phyloP scores from a whole-genome alignment of 2,113 vertebrate species.

The Sinocyclocheilus anophthalmus region DNA sequence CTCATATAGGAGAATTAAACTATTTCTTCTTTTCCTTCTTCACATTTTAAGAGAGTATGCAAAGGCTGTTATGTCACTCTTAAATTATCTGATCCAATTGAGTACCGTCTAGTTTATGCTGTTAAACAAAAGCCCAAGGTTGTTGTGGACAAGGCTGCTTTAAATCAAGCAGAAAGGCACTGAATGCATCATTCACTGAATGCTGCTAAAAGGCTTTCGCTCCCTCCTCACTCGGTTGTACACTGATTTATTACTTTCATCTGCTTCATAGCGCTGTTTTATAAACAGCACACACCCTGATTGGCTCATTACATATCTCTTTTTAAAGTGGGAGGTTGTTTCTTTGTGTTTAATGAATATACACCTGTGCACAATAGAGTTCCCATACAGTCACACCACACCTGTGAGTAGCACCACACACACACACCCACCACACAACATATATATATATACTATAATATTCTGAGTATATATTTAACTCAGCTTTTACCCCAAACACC shows the following conservation, averaged over 20 bases:
- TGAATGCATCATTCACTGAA: slow-evolving; percentile 20
- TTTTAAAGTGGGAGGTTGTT: neutral
- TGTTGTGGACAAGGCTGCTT: slow-evolving; percentile 15
- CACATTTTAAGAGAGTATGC: neutral
- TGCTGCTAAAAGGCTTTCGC: slow-evolving; percentile 3
- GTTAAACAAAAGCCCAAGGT: slow-evolving; percentile 7
- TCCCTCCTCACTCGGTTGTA: neutral
- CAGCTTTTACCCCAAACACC: no score
- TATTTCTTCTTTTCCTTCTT: neutral
- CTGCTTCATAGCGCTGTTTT: neutral
- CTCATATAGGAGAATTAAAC: neutral
- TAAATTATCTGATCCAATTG: slow-evolving; percentile 23
- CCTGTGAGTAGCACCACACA: no score
- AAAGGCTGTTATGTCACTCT: slow-evolving; percentile 1
- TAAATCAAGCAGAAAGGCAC: slow-evolving; percentile 13
- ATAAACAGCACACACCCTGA: neutral
- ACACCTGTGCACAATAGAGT: neutral
- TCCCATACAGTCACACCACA: no score
- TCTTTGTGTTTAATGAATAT: slow-evolving; percentile 36
- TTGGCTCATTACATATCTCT: slow-evolving; percentile 35
- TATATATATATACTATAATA: no score
- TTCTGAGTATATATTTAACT: no score
- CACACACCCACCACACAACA: no score
- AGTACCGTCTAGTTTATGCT: neutral
- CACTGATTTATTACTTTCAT: slow-evolving; percentile 20